A percentile compares a stretch with the other conserved stretches of the same genome.
phyloP scores from a whole-genome alignment of 2,113 vertebrate genomes.

The Neomonachus schauinslandi region DNA sequence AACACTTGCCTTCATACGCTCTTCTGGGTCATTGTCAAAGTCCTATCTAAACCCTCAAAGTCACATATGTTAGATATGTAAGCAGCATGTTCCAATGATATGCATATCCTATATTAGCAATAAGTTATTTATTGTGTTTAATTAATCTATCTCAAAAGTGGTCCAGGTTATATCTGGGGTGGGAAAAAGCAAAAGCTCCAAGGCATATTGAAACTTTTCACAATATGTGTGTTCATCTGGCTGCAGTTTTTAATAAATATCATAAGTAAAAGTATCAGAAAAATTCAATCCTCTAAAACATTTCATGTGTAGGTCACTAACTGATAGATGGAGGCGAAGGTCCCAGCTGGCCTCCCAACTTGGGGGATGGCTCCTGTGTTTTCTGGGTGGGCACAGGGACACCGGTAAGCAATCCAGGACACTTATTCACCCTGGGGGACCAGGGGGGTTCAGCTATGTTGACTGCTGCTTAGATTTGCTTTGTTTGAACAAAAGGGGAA shows the following conservation, averaged over 20 bases:
- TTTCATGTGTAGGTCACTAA: neutral
- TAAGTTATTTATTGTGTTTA: neutral
- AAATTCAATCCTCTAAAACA: neutral
- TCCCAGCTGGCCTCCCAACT: neutral
- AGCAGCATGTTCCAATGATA: neutral
- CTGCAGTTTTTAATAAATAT: neutral
- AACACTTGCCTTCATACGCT: neutral
- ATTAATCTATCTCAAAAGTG: neutral
- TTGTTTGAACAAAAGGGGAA: constrained; percentile 27
- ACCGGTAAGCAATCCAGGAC: neutral
- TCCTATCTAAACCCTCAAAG: neutral
- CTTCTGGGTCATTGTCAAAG: neutral
- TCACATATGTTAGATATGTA: neutral
- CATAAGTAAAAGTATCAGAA: neutral
- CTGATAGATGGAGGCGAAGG: neutral
- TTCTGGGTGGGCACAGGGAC: neutral
- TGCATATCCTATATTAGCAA: neutral
- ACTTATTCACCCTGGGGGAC: constrained; percentile 28
- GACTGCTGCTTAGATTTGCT: constrained; percentile 22
- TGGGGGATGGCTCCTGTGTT: too few species aligned
- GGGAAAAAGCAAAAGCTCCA: neutral
- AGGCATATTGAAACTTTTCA: neutral
- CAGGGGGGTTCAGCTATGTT: neutral
- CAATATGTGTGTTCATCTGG: neutral
- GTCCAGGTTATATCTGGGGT: neutral